Evolutionary conservation across 2,113 vertebrate genomes (phyloP).

Genomic region (Strix uralensis): DNA sequence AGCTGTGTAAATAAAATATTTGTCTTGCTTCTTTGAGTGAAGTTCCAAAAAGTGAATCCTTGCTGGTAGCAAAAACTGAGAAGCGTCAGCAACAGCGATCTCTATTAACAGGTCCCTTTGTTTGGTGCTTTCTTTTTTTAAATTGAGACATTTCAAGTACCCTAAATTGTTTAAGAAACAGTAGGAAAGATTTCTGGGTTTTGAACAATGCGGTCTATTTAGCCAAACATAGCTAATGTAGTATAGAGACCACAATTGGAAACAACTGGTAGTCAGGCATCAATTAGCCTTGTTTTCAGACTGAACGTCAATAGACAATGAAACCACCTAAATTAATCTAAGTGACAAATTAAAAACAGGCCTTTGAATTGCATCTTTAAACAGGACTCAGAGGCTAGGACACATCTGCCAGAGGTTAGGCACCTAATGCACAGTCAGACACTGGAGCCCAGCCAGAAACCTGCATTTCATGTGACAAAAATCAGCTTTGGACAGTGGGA

Average conservation of each 20-base stretch:
- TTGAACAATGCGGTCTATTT: not conserved
- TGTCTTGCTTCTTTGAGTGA: not conserved
- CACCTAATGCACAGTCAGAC: not conserved
- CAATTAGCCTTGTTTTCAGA: constrained; percentile 3
- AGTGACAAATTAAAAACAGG: not conserved
- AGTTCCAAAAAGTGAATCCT: not conserved
- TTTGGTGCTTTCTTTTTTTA: constrained; percentile 5
- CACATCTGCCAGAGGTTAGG: not conserved
- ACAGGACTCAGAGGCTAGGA: not conserved
- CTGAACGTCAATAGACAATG: not conserved
- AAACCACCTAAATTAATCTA: not conserved
- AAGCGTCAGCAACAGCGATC: not conserved
- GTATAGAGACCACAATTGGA: not conserved
- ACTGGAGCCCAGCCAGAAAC: not conserved
- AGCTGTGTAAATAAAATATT: constrained; percentile 16
- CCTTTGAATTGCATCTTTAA: not conserved
- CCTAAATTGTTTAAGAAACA: constrained; percentile 17
- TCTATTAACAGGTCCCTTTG: constrained; percentile 3
- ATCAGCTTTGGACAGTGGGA: not conserved
- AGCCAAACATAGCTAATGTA: constrained; percentile 3
- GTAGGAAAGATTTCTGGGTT: constrained; percentile 20
- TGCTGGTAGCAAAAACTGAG: not conserved
- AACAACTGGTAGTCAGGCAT: constrained; percentile 21
- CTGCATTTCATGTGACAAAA: not conserved
- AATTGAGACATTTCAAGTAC: not conserved